phyloP scores from a whole-genome alignment of 2,113 vertebrate species.

The Dicaeum eximium region DNA sequence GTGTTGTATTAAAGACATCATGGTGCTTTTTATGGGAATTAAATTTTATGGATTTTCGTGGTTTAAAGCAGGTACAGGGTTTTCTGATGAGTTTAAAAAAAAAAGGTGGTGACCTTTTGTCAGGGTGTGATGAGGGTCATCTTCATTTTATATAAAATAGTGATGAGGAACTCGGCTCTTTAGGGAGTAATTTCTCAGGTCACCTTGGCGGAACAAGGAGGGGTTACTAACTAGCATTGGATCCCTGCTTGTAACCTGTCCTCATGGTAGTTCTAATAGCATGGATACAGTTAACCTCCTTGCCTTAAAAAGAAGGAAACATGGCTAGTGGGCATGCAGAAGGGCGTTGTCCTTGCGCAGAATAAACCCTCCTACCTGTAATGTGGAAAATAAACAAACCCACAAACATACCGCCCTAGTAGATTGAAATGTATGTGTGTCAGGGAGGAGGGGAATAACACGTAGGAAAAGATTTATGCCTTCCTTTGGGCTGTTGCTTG shows the following conservation, averaged over 20 bases:
- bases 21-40: neutral
- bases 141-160: neutral
- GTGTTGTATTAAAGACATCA: neutral
- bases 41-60: neutral
- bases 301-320: neutral
- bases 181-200: neutral
- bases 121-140: neutral
- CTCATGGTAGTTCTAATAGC: neutral
- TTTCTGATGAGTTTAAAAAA: neutral
- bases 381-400: neutral
- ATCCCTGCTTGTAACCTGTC: neutral
- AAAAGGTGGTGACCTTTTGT: neutral
- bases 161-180: neutral
- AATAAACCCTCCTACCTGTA: neutral
- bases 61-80: neutral
- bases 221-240: neutral
- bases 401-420: neutral
- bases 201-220: neutral
- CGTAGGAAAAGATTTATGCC: conserved; percentile 62
- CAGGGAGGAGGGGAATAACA: conserved; percentile 2
- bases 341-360: accelerated
- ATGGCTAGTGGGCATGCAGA: neutral
- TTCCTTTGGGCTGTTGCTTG: conserved; percentile 69
- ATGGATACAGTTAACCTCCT: neutral
- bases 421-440: conserved; percentile 37